Evolutionary conservation across 2,797 vertebrate genomes (phyloP), one percentile per base, ranked within the genome.

Genomic region (Falco rusticolus): DNA sequence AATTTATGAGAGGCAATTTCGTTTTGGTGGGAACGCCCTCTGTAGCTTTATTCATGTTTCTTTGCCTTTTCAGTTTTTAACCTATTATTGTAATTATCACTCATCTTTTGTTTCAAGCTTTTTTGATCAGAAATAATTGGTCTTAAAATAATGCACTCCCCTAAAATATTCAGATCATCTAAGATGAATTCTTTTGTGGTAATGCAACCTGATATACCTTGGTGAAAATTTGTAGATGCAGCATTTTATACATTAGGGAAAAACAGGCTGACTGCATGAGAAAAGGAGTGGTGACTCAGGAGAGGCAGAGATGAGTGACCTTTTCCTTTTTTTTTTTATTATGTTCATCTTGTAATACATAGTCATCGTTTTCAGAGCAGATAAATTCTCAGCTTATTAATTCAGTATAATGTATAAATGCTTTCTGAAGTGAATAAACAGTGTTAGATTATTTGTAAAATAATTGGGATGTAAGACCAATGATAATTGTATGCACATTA

Each of bases 1-100:
- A 96, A 93, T 94, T 96, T 92, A 65, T 89, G 91, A 97, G 91
- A 96, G 77, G 57, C 66, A 95, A 6, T 95, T 75, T 71, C 65
- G 64, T 96, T 88, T 75, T 94, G 76, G 72, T 81, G 47, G 54
- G 78, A 69, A 86, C 82, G 87, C 94, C 63, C 47, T 94, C 81
- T 93, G 66, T 63, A 96, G 91, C 83, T 93, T 89, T 96, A 91
- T 86, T 94, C 34, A 89, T 59, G 61, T 94, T 89, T 96, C 81
- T 74, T 90, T 86, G 24, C 24, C 72, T 96, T 94, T 92, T 86
- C 69, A 61, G 95, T 94, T 65, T 81, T 56, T 94, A 86, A 78
- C 90, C 60, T 90, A 21, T 89, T 95, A 93, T 59, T 95, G 72
- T 83, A 95, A 96, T 94, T 87, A 87, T 82, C 65, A 48, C 68